Conservation (phyloP, 2,113 vertebrate genomes). For the Scolopax mira region DNA sequence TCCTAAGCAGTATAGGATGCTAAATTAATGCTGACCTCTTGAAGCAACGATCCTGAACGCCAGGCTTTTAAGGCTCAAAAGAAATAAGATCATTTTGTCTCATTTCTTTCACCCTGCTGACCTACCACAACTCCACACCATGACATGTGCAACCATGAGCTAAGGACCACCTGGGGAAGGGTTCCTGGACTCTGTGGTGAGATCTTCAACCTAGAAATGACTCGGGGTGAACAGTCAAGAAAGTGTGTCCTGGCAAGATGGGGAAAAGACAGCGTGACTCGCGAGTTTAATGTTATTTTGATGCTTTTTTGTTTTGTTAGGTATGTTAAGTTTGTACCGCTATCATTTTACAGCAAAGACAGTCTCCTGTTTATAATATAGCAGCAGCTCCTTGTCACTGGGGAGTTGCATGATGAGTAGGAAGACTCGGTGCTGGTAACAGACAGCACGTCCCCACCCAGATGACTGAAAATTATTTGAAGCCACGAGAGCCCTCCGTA, state of each 20-base stretch:
- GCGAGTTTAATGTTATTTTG: fast-evolving
- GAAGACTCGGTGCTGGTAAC: fast-evolving
- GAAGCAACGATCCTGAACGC: not conserved
- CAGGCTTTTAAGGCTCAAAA: not conserved
- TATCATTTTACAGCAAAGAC: no score
- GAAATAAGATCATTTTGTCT: not conserved
- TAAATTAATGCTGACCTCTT: not conserved
- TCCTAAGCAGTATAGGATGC: not conserved
- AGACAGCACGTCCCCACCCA: not conserved
- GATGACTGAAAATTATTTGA: fast-evolving
- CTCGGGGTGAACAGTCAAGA: fast-evolving
- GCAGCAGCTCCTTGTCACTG: fast-evolving
- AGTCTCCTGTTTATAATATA: fast-evolving
- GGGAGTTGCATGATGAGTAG: fast-evolving
- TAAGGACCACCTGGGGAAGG: fast-evolving
- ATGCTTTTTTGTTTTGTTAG: not conserved
- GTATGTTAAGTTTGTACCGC: not conserved
- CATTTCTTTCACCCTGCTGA: not conserved
- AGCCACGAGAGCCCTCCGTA: not conserved
- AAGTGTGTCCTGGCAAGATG: fast-evolving
- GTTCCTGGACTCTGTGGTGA: fast-evolving
- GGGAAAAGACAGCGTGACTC: fast-evolving
- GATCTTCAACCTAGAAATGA: no score
- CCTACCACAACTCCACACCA: fast-evolving
- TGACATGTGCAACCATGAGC: fast-evolving